Base-by-base conservation (phyloP, 2,888 invertebrate species). In the Trichopoda pennipes region DNA sequence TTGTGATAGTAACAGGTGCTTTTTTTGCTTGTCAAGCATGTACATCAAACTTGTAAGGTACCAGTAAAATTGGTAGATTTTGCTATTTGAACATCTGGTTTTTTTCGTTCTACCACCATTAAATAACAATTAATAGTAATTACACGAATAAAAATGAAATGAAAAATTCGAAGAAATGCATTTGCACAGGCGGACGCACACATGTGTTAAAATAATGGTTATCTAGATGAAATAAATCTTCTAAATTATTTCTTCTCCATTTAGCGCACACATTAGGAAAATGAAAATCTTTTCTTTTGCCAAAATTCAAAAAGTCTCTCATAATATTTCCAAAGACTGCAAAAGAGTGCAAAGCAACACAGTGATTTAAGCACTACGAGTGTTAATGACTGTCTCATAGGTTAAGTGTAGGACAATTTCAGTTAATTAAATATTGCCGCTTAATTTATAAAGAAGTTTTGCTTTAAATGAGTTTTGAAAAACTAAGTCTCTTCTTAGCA, bases 91-190 rank as follows among this genome's bases (percentile, higher is more conserved):
- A 51, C 19, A 14, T 14, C 23, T 12, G n/a, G n/a, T n/a, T 49
- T 55, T 72, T 78, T 53, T 44, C 9, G 56, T 21, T 0, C 38
- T 28, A 8, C 61, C 58, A 17, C 38, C 81, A 78, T 77, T 77
- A 74, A 80, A 80, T 75, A 75, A 76, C 75, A 80, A 80, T 80
- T 80, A 75, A 55, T 42, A 42, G 17, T 47, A 70, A 56, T 80
- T 56, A 21, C 21, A 49, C 38, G 44, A 56, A 28, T n/a, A 47
- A 14, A 51, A 53, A 32, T 55, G 17, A 64, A 66, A 53, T 14
- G 1, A 28, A 42, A 60, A 51, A 16, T 21, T 14, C 16, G 8
- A 21, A 38, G 14, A 9, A 60, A 49, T 49, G 44, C 32, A 44
- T 32, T 35, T 63, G 53, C n/a, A 44, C 53, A 32, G 21, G n/a